Conservation (phyloP, 1,140 invertebrate genomes). For the Camponotus floridanus region DNA sequence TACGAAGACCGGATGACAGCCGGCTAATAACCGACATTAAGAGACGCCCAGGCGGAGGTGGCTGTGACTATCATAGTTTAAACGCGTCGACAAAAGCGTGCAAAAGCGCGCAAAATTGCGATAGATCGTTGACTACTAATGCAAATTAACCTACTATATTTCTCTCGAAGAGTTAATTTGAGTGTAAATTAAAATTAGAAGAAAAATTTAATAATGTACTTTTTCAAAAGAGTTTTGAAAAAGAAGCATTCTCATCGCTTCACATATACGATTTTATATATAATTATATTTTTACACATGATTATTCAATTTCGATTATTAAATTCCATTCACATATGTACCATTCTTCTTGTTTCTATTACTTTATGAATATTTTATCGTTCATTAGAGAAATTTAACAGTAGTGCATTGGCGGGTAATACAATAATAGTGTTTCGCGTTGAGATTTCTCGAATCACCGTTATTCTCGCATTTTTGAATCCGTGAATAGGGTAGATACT, state of each 20-base stretch:
- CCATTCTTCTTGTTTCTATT: not conserved
- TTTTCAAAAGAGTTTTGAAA: not conserved
- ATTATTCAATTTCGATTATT: not conserved
- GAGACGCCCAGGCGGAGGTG: constrained; percentile 43
- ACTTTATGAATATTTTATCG: constrained; percentile 9
- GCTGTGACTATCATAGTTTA: constrained; percentile 23
- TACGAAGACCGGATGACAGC: constrained; percentile 72
- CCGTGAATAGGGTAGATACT: not conserved
- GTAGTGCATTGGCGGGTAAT: not conserved
- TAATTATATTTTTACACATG: not conserved
- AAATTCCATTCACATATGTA: not conserved
- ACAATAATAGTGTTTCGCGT: constrained; percentile 12
- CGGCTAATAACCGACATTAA: constrained; percentile 75
- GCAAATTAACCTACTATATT: not conserved
- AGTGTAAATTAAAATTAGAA: not conserved
- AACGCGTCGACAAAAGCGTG: not conserved
- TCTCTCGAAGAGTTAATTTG: not conserved
- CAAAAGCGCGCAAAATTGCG: not conserved
- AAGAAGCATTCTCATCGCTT: not conserved
- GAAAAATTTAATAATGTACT: not conserved
- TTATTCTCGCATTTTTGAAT: constrained; percentile 26
- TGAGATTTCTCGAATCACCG: not conserved
- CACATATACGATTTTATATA: not conserved
- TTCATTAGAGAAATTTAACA: constrained; percentile 4
- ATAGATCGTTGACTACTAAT: not conserved